Evolutionary conservation across 1,140 invertebrate species (phyloP).

Genomic region (Teleopsis dalmanni): DNA sequence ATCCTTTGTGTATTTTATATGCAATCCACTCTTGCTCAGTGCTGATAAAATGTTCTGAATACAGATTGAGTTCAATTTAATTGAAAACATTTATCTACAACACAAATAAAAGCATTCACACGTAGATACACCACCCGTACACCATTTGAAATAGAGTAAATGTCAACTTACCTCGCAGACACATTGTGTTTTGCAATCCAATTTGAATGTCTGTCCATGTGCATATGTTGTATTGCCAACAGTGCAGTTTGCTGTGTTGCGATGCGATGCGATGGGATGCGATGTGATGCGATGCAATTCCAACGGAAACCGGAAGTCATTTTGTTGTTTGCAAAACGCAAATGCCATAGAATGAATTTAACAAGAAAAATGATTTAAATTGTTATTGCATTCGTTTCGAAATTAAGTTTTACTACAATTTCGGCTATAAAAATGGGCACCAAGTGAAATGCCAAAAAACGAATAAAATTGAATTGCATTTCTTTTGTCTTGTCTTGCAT

Average conservation of each 20-base stretch:
- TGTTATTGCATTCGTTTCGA: not conserved
- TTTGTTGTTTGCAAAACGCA: not conserved
- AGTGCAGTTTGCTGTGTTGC: slow-evolving; percentile 43
- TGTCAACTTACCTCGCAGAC: slow-evolving; percentile 54
- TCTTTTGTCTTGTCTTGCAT: not conserved
- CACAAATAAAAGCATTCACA: not conserved
- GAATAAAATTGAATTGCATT: slow-evolving; percentile 9
- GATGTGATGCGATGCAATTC: not conserved
- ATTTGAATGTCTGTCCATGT: slow-evolving; percentile 58
- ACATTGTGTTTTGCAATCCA: slow-evolving; percentile 60
- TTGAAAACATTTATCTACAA: not conserved
- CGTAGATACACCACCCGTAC: not conserved
- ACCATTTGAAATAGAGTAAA: slow-evolving; percentile 1
- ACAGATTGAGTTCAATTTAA: not conserved
- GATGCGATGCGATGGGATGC: slow-evolving; percentile 15
- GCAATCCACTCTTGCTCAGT: not conserved
- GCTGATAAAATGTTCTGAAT: not conserved
- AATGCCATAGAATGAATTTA: not conserved
- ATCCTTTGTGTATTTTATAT: not conserved
- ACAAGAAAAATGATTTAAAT: not conserved
- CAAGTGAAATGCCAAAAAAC: slow-evolving; percentile 4
- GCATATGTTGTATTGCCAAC: slow-evolving; percentile 55
- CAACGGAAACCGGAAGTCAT: not conserved
- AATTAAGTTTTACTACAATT: slow-evolving; percentile 2
- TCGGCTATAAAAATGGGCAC: not conserved